These are phyloP conservation scores for silkworm (Bombyx mori) DNA, from an alignment of 1,140 invertebrate species.

Conservation along the genomic window DNA sequence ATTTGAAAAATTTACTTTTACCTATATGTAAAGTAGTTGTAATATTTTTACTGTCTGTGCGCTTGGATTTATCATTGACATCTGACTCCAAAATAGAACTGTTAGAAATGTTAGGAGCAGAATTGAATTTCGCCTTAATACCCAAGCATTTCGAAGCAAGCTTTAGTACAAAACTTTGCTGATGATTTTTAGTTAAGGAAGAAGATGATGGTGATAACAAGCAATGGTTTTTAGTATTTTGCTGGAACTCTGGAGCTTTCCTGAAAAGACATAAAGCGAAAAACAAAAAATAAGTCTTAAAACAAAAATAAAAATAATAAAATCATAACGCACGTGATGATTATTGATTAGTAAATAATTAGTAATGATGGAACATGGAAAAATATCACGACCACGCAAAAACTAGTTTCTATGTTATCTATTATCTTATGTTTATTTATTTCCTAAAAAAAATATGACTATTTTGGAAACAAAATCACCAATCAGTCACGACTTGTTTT, in stretches of 20 bases:
- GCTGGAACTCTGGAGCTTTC: constrained; percentile 61
- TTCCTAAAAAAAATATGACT: no score
- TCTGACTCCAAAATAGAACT: constrained; percentile 38
- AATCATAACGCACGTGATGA: constrained; percentile 4
- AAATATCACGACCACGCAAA: constrained; percentile 33
- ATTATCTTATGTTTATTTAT: no score
- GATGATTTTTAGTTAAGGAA: constrained; percentile 52
- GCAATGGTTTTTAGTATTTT: constrained; percentile 59
- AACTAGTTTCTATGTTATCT: no score
- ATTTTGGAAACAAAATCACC: constrained; percentile 7
- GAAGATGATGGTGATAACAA: constrained; percentile 58
- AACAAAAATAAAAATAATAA: constrained; percentile 15
- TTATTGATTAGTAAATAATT: neutral
- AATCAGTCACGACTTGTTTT: constrained; percentile 27
- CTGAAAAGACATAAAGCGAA: constrained; percentile 68
- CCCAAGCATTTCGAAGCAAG: constrained; percentile 71
- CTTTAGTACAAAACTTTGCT: constrained; percentile 66
- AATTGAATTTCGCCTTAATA: constrained; percentile 62
- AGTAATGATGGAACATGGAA: neutral
- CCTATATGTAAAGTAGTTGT: constrained; percentile 53
- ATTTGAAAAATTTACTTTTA: constrained; percentile 67
- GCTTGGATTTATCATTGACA: constrained; percentile 47
- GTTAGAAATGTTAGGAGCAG: constrained; percentile 66
- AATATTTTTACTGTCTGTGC: constrained; percentile 35
- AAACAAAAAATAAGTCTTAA: constrained; percentile 32